A percentile compares a stretch with the other conserved stretches of the same genome.
Evolutionary conservation across 2,113 vertebrate genomes (phyloP).

Genomic region (Trichomycterus rosablanca): DNA sequence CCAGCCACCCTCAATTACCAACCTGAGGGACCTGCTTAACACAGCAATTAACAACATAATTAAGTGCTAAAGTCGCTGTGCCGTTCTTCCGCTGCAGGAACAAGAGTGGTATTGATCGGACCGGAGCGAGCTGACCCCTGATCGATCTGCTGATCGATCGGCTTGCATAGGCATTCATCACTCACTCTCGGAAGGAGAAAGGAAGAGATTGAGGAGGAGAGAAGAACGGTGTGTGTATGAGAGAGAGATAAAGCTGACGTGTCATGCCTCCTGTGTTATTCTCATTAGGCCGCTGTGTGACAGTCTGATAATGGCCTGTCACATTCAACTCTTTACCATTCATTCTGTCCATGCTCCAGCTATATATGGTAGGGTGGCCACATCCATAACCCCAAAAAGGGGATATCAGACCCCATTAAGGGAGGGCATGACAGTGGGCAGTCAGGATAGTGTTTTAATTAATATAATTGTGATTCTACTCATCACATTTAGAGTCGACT

Average conservation of each 20-base stretch:
- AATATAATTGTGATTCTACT: too few species aligned
- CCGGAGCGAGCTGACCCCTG: slow-evolving; percentile 65
- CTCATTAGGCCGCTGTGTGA: slow-evolving; percentile 54
- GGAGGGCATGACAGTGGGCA: too few species aligned
- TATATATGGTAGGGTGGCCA: neutral
- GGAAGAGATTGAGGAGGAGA: slow-evolving; percentile 4
- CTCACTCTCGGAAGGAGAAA: slow-evolving; percentile 43
- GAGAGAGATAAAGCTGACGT: slow-evolving; percentile 40
- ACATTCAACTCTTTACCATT: slow-evolving; percentile 50
- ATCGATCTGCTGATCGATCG: slow-evolving; percentile 71
- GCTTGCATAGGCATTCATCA: slow-evolving; percentile 67
- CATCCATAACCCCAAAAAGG: too few species aligned
- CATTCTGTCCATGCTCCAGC: neutral
- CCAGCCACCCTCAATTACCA: slow-evolving; percentile 71
- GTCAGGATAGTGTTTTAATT: too few species aligned
- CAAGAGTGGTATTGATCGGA: slow-evolving; percentile 70
- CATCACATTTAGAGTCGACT: too few species aligned
- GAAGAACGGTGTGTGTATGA: neutral
- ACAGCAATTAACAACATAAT: slow-evolving; percentile 79
- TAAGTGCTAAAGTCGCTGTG: slow-evolving; percentile 71
- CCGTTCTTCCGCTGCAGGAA: slow-evolving; percentile 59
- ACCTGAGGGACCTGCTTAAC: slow-evolving; percentile 72
- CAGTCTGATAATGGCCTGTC: slow-evolving; percentile 69
- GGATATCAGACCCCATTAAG: too few species aligned
- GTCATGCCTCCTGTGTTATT: slow-evolving; percentile 52